Conservation (phyloP, 2,888 invertebrate genomes). For the Acleris literana region DNA sequence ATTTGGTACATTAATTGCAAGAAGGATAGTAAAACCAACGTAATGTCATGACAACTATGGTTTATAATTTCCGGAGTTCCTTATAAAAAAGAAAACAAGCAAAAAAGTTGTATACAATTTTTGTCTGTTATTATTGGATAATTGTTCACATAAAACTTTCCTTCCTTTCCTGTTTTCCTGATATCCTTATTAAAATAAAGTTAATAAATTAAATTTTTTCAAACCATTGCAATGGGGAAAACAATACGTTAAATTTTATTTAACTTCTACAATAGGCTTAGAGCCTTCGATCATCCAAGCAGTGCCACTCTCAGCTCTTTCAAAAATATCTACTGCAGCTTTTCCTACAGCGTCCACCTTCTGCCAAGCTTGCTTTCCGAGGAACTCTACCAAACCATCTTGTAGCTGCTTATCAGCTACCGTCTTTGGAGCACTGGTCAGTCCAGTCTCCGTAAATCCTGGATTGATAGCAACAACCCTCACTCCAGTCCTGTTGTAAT, state of each 20-base stretch:
- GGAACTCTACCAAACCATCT: slow-evolving; percentile 43
- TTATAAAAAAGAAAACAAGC: too few species aligned
- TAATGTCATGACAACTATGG: too few species aligned
- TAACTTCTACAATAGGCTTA: slow-evolving; percentile 58
- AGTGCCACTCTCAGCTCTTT: slow-evolving; percentile 74
- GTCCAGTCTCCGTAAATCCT: slow-evolving; percentile 75
- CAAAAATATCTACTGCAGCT: slow-evolving; percentile 57
- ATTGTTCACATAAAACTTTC: too few species aligned
- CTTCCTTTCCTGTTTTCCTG: too few species aligned
- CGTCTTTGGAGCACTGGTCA: slow-evolving; percentile 41
- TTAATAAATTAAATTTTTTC: too few species aligned
- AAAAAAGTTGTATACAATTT: too few species aligned
- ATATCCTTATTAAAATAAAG: too few species aligned
- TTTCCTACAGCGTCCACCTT: slow-evolving; percentile 55
- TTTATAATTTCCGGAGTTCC: too few species aligned
- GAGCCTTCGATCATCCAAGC: slow-evolving; percentile 79
- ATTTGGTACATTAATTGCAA: too few species aligned
- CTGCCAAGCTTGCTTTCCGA: slow-evolving; percentile 53
- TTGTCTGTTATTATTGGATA: too few species aligned
- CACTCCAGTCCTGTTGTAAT: slow-evolving; percentile 75
- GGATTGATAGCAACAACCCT: slow-evolving; percentile 80
- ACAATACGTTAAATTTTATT: slow-evolving; percentile 8
- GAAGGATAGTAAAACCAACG: too few species aligned
- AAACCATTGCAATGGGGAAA: too few species aligned
- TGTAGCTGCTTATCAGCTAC: slow-evolving; percentile 41